Evolutionary conservation across 2,797 vertebrate species (phyloP), one percentile per base, ranked within the genome.

Genomic region (Capromys pilorides): DNA sequence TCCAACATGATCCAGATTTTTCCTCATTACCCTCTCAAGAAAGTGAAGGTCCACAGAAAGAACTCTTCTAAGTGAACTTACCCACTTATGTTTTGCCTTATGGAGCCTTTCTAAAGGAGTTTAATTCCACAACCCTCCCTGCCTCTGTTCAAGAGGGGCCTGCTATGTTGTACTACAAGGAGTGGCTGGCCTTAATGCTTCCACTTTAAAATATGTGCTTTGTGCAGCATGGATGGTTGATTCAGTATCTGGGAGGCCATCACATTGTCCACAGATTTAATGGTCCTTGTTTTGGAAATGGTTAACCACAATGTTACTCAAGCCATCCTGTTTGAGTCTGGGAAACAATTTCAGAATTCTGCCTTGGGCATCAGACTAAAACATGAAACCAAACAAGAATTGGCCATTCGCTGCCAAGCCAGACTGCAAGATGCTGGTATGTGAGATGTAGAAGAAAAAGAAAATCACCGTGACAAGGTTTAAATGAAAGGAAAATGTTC

Each of bases 111-210:
- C 0, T 22, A 51, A 71, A 4, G 14, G 26, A 36, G 54, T 4
- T 0, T 28, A 36, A 66, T 36, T 6, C 28, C 33, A 36, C 22
- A 3, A 21, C 28, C 26, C 6, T n/a, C 0, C 24, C 0, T 11
- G 18, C 59, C 10, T 86, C 41, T 45, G 16, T 18, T 69, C 13
- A 88, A 39, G 12, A 36, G 6, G 2, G 0, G 5, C 64, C 24
- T 67, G 5, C 39, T 13, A 51, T 1, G 31, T 11, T 54, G 4
- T 41, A 86, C 3, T 33, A 14, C 28, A 86, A 49, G 7, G 3
- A 88, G 21, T 18, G 36, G 31, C 3, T 21, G 39, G 5, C 16
- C 45, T 45, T 13, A 31, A 13, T 57, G 19, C 24, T 31, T 0
- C 22, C 49, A 14, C 2, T 8, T 71, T 54, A 31, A 62, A 14